Conservation (phyloP, 2,888 invertebrate genomes). For the Dryadula phaetusa region DNA sequence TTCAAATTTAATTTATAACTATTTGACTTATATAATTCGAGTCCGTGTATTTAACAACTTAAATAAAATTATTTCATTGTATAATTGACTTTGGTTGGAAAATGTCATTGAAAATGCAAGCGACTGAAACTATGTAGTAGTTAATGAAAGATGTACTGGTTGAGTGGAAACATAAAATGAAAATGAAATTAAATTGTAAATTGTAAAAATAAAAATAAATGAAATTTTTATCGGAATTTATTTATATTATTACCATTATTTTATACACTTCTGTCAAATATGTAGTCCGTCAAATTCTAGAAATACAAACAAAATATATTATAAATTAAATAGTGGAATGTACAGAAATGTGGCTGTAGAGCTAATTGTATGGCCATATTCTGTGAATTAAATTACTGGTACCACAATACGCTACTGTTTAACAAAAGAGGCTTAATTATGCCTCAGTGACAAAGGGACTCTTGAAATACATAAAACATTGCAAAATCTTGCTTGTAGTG, state of each 20-base stretch:
- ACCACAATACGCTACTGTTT: not conserved
- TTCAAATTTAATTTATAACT: too few relatives aligned
- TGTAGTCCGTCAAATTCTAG: too few relatives aligned
- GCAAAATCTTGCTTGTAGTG: not conserved
- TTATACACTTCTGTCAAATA: not conserved
- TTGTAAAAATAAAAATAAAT: too few relatives aligned
- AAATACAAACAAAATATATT: not conserved
- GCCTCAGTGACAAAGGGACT: slow-evolving; percentile 11
- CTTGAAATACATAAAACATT: not conserved
- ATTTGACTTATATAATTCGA: too few relatives aligned
- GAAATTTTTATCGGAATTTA: too few relatives aligned
- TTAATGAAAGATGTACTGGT: slow-evolving; percentile 19
- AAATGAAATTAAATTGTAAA: too few relatives aligned
- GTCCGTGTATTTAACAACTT: not conserved
- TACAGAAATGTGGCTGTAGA: not conserved
- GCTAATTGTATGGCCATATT: not conserved
- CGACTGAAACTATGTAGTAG: slow-evolving; percentile 17
- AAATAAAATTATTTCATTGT: slow-evolving; percentile 10
- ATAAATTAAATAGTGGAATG: not conserved
- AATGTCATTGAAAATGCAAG: slow-evolving; percentile 14
- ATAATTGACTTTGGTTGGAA: slow-evolving; percentile 10
- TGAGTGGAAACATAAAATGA: slow-evolving; percentile 24
- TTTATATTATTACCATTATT: not conserved
- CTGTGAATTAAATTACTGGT: slow-evolving; percentile 11
- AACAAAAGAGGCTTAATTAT: slow-evolving; percentile 20